Percentiles rank a stretch among this genome's conserved stretches.
These are phyloP conservation scores for Cryptus viduatorius DNA, from an alignment of 2,888 invertebrate species.

Conservation along the genomic window DNA sequence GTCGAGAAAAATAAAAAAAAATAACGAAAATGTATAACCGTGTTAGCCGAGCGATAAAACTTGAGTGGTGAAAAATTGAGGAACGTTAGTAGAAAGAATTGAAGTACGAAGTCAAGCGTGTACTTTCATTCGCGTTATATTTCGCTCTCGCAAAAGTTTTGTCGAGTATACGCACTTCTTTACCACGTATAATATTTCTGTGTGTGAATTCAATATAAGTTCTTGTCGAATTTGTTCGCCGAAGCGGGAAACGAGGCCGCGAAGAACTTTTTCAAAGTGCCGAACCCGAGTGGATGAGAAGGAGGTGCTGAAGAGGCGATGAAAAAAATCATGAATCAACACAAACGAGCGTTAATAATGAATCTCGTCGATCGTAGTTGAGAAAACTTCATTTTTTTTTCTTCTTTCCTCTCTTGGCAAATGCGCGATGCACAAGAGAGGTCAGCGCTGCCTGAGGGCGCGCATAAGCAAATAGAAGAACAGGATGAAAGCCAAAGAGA, in stretches of 20 bases:
- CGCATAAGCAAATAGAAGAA: background rate
- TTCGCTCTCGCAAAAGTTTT: constrained; percentile 10
- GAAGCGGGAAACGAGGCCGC: background rate
- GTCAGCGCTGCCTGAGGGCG: constrained; percentile 6
- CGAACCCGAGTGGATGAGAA: background rate
- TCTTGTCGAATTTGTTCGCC: background rate
- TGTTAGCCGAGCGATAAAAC: constrained; percentile 33
- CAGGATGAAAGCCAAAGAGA: background rate
- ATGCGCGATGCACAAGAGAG: background rate
- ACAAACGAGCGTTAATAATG: constrained; percentile 73
- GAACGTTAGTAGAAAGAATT: constrained; percentile 14
- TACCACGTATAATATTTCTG: background rate
- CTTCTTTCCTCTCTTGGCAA: background rate
- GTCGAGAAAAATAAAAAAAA: background rate
- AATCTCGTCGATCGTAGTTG: constrained; percentile 69
- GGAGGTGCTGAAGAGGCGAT: background rate
- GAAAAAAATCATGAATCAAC: constrained; percentile 73
- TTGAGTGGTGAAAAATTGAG: constrained; percentile 25
- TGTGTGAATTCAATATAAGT: constrained; percentile 24
- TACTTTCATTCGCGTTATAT: constrained; percentile 27
- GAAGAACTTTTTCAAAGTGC: background rate
- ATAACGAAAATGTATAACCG: constrained; percentile 16
- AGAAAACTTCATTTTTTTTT: constrained; percentile 58
- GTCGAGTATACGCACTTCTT: constrained; percentile 17
- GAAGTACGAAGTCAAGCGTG: constrained; percentile 33